Evolutionary conservation across 2,888 invertebrate species (phyloP), one percentile per base, ranked within the genome.

Genomic region (Chelonus formosanus): DNA sequence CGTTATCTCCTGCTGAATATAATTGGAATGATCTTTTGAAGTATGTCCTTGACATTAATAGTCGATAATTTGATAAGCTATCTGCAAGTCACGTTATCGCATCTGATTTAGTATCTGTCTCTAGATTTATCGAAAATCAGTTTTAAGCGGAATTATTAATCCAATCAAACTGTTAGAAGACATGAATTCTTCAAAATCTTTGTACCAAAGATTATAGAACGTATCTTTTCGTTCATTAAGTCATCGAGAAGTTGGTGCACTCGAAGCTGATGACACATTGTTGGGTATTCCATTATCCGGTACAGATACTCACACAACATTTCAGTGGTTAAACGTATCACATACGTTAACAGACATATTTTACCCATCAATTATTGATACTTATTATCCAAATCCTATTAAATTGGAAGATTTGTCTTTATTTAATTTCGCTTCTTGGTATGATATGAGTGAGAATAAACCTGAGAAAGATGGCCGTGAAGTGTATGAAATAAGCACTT

Each of bases 91-190:
- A 74, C 63, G 67, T 78, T 31, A 73, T 78, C 55, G 74, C 75
- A 8, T 54, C 67, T 8, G 76, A 79, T 71, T 74, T 77, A 31
- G n/a, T n/a, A n/a, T n/a, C n/a, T n/a, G n/a, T n/a, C n/a, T n/a
- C n/a, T n/a, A n/a, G n/a, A n/a, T n/a, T 78, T 70, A 74, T 76
- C 34, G 74, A 76, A 43, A 74, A 69, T 32, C 75, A 77, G 61
- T 77, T 76, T 69, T 35, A 48, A 50, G 59, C 48, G 79, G 77
- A 70, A 79, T 75, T 67, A 71, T 65, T 54, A 71, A 73, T 58
- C 58, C 48, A 5, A 43, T 48, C 4, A 71, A 73, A 48, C 58
- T 62, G 8, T 75, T 76, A 63, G 62, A 74, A 5, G 63, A 71
- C 32, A 74, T 80, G 6, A 75, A 74, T 67, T 75, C 75, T 35